Base-by-base conservation (phyloP, 2,888 invertebrate species). In the Melitaea athalia region DNA sequence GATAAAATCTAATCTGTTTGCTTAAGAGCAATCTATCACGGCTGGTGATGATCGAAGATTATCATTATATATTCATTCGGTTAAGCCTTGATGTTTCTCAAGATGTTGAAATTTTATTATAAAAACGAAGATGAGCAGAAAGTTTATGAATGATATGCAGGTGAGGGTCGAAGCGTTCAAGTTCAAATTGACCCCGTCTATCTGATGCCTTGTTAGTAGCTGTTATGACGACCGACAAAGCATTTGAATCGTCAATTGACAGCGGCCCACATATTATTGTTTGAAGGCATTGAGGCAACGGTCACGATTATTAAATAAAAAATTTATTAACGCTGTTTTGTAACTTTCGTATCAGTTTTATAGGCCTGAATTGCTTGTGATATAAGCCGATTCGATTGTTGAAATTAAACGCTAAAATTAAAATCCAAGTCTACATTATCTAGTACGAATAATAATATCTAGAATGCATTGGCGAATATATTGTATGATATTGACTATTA, bases 401-500 rank as follows among this genome's bases (percentile, higher is more conserved):
- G 49, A 15, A n/a, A 50, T 15, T 63, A 52, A 42, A 75, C 73
- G 38, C 38, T 8, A 38, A 38, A 38, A 24, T 24, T 2, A 38
- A 38, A 38, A 38, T 38, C 8, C 1, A 38, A 8, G 5, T 8
- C 4, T 38, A 3, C 8, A 3, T 38, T 38, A 38, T 38, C 38
- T 33, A 38, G 2, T 38, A 38, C 3, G 5, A 38, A 38, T 7
- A 38, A n/a, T 49, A 14, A 76, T 68, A 74, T 72, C 66, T 65
- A 67, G 65, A 64, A 68, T 67, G 68, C 62, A 65, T 63, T 63
- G 62, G 63, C 53, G 47, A 72, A 79, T 85, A 83, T 77, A 82
- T 81, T 87, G 87, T 81, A 72, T 81, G 81, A 83, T 86, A 83
- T 86, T 78, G 76, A 78, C 75, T 81, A 81, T 84, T 81, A 85